These are phyloP conservation scores for Drosophila lacicola DNA, from an alignment of 2,888 invertebrate species.

Conservation along the genomic window DNA sequence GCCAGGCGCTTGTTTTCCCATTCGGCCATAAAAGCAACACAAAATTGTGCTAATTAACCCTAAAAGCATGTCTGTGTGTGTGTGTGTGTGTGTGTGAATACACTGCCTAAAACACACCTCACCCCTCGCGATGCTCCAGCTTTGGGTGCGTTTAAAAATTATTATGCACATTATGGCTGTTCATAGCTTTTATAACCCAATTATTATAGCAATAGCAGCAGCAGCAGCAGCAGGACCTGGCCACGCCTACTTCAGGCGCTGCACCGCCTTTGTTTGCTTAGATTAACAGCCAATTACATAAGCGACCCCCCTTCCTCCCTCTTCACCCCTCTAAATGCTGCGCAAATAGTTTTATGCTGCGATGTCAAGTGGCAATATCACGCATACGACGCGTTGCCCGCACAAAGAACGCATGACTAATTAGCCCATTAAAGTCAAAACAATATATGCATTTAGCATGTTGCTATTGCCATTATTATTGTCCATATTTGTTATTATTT, in stretches of 20 bases:
- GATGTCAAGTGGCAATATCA: conserved; percentile 64
- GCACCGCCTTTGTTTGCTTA: conserved; percentile 16
- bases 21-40: conserved; percentile 74
- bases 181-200: conserved; percentile 76
- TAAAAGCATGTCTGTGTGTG: conserved; percentile 65
- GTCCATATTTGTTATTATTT: conserved; percentile 37
- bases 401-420: conserved; percentile 42
- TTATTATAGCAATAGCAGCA: conserved; percentile 52
- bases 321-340: conserved; percentile 1
- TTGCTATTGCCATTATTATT: conserved; percentile 40
- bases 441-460: conserved; percentile 35
- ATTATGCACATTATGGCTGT: conserved; percentile 76
- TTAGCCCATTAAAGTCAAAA: conserved; percentile 61
- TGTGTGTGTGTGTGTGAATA: conserved; percentile 29
- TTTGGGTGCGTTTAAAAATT: conserved; percentile 66
- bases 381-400: conserved; percentile 62
- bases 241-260: conserved; percentile 1
- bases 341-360: conserved; percentile 50
- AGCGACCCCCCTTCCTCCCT: neutral
- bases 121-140: neutral
- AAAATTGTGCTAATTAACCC: conserved; percentile 81
- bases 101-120: neutral
- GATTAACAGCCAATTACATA: conserved; percentile 1
- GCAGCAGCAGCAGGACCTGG: neutral
- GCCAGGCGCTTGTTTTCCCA: conserved; percentile 75